These are phyloP conservation scores for Mellilla xanthometata DNA, from an alignment of 2,888 invertebrate genomes.

Conservation along the genomic window DNA sequence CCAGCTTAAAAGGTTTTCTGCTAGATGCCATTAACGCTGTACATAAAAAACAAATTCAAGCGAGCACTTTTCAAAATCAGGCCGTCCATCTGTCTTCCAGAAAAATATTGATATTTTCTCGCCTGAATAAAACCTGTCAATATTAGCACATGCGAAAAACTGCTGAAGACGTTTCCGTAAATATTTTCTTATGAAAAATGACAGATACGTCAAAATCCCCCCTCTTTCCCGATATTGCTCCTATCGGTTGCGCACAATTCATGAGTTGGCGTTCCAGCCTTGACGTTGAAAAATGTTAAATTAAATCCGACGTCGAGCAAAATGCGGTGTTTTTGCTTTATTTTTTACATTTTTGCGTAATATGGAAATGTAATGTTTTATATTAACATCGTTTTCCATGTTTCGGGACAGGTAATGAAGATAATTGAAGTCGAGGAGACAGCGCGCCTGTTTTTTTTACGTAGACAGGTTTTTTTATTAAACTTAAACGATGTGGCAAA, in stretches of 20 bases:
- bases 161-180: conserved; percentile 7
- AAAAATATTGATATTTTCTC: neutral
- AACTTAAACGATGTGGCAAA: too few relatives aligned
- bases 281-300: conserved; percentile 38
- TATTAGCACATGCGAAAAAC: neutral
- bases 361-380: conserved; percentile 33
- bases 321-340: conserved; percentile 4
- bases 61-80: too few relatives aligned
- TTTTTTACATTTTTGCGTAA: conserved; percentile 13
- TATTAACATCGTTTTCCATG: conserved; percentile 23
- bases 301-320: conserved; percentile 22
- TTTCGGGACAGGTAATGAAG: conserved; percentile 19
- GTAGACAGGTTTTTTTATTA: too few relatives aligned
- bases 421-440: conserved; percentile 9
- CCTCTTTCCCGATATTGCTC: conserved; percentile 13
- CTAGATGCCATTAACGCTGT: too few relatives aligned
- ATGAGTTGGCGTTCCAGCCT: conserved; percentile 30
- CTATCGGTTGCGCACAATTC: conserved; percentile 39
- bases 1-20: too few relatives aligned
- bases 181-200: conserved; percentile 17
- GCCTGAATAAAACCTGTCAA: neutral
- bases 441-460: too few relatives aligned
- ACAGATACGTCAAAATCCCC: conserved; percentile 9
- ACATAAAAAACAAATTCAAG: too few relatives aligned
- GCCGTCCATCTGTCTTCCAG: too few relatives aligned